A percentile compares a stretch with the other conserved stretches of the same genome.
Evolutionary conservation across 2,113 vertebrate genomes (phyloP).

Genomic region (Hippocampus comes): DNA sequence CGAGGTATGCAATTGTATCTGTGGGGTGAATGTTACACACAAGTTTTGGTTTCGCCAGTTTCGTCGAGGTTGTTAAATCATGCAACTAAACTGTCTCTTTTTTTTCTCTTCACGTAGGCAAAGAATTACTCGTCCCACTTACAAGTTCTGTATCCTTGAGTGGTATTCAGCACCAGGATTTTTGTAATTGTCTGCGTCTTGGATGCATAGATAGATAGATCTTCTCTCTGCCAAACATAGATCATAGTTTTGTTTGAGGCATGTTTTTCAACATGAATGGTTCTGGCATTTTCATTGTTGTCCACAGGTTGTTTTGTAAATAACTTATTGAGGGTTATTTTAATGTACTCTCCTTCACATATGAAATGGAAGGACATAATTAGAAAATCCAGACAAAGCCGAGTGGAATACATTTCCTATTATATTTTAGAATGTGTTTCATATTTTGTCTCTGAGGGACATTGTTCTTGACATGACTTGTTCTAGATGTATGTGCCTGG

Average conservation of each 20-base stretch:
- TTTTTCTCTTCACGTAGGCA: conserved; percentile 69
- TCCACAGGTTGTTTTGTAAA: no score
- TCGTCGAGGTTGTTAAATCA: neutral
- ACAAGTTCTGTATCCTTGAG: conserved; percentile 93
- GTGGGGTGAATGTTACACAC: no score
- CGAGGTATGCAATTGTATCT: neutral
- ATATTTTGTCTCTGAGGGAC: neutral
- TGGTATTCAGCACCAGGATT: neutral
- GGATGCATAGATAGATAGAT: neutral
- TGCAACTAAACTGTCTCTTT: neutral
- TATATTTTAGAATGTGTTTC: neutral
- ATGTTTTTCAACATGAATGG: neutral
- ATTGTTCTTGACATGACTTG: conserved; percentile 66
- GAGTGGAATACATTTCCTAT: neutral
- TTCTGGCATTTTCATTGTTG: neutral
- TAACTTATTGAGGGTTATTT: no score
- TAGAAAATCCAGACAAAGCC: neutral
- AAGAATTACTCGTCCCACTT: conserved; percentile 87
- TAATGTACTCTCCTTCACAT: neutral
- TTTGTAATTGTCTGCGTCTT: neutral
- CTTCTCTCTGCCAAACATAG: neutral
- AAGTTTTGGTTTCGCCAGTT: neutral
- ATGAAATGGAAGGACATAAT: neutral
- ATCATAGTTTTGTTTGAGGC: neutral
- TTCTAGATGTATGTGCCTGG: conserved; percentile 92